Conservation (phyloP, 2,797 vertebrate species). For the Brachyalestes nurse region DNA sequence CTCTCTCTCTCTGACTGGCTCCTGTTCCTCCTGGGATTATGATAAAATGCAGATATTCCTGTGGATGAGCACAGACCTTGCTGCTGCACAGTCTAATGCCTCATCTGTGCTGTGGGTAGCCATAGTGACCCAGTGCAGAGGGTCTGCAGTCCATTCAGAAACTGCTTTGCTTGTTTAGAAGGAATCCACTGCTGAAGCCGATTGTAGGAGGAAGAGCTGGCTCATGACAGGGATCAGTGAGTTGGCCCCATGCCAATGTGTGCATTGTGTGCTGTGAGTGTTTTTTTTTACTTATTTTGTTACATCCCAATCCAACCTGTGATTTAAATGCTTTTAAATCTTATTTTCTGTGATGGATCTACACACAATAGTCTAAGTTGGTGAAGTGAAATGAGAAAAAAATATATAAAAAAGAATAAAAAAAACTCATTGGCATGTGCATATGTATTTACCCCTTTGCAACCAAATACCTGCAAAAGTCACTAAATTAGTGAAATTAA, state of each 20-base stretch:
- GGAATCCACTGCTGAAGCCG: neutral
- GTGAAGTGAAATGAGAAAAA: too few species aligned
- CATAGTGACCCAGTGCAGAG: neutral
- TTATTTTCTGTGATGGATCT: too few species aligned
- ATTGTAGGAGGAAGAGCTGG: neutral
- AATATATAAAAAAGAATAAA: too few species aligned
- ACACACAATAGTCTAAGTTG: too few species aligned
- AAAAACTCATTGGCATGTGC: too few species aligned
- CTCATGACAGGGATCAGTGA: neutral
- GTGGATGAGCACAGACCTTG: neutral
- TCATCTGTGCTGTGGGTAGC: neutral
- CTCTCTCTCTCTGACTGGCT: neutral
- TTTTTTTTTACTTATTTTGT: too few species aligned
- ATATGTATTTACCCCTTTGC: too few species aligned
- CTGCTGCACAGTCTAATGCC: too few species aligned
- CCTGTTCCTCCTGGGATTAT: neutral
- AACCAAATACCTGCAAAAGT: too few species aligned
- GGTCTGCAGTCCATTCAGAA: neutral
- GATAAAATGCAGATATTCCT: conserved; percentile 1
- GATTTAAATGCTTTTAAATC: too few species aligned
- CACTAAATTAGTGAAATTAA: too few species aligned
- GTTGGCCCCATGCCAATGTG: neutral
- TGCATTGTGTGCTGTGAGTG: neutral
- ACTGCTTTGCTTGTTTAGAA: neutral
- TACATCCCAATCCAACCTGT: too few species aligned